Percentiles rank a stretch among this genome's conserved stretches.
phyloP scores from a whole-genome alignment of 2,113 vertebrate species.

The Forbesichthys papilliferus region DNA sequence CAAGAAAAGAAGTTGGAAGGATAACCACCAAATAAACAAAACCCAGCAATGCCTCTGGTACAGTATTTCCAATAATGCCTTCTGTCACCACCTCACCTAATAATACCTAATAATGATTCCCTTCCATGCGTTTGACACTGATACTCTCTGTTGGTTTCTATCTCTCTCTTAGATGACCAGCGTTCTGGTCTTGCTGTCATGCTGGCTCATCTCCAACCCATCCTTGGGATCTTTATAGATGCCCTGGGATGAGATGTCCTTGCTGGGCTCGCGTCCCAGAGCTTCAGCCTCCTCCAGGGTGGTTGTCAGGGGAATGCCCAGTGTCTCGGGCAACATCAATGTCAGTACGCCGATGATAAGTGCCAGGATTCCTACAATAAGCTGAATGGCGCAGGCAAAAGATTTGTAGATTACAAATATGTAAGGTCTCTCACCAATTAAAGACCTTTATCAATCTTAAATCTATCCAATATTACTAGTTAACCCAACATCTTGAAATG shows the following conservation, averaged over 20 bases:
- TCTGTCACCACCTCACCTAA: not conserved
- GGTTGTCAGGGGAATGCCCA: slow-evolving; percentile 81
- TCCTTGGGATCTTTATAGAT: slow-evolving; percentile 30
- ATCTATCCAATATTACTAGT: not conserved
- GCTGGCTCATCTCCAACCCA: slow-evolving; percentile 66
- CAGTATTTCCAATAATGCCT: slow-evolving; percentile 7
- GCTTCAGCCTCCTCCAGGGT: slow-evolving; percentile 84
- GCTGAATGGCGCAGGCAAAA: slow-evolving; percentile 59
- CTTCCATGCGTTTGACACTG: no score
- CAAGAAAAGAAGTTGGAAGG: no score
- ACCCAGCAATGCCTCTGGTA: not conserved
- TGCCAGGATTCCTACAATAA: slow-evolving; percentile 86
- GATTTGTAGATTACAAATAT: not conserved
- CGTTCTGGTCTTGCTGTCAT: slow-evolving; percentile 38
- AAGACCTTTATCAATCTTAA: not conserved
- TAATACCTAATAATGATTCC: no score
- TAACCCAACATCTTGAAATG: not conserved
- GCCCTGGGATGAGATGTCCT: slow-evolving; percentile 36
- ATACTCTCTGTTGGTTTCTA: not conserved
- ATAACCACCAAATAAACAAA: no score
- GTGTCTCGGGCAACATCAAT: slow-evolving; percentile 86
- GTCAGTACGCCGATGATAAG: slow-evolving; percentile 85
- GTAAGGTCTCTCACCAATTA: not conserved
- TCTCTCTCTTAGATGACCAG: slow-evolving; percentile 1
- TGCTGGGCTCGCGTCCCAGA: slow-evolving; percentile 65